Evolutionary conservation across 2,888 invertebrate species (phyloP).

Genomic region (Linnaemya vulpina): DNA sequence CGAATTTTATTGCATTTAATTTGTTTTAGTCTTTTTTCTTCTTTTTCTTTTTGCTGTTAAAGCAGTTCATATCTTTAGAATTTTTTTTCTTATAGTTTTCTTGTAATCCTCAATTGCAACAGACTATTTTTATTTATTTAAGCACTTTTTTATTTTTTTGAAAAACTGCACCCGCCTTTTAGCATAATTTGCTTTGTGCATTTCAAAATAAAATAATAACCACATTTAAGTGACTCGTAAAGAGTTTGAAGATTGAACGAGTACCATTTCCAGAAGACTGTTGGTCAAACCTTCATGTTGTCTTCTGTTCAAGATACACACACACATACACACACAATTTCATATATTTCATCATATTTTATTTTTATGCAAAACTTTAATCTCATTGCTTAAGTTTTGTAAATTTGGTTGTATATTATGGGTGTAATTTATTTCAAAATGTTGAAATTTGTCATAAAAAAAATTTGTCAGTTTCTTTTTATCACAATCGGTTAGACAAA

Average conservation of each 20-base stretch:
- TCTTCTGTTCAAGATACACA: constrained; percentile 39
- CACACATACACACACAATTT: too few relatives aligned
- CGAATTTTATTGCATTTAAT: constrained; percentile 68
- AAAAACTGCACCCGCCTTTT: constrained; percentile 68
- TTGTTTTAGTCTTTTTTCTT: constrained; percentile 48
- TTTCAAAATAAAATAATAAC: constrained; percentile 39
- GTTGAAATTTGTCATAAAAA: constrained; percentile 57
- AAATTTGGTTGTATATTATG: constrained; percentile 22
- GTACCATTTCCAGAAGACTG: constrained; percentile 24
- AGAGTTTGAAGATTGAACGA: constrained; percentile 46
- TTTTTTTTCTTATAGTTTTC: constrained; percentile 19
- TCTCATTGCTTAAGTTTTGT: background rate
- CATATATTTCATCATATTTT: constrained; percentile 34
- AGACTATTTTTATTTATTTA: constrained; percentile 20
- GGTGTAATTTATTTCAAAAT: constrained; percentile 57
- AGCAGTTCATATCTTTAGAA: constrained; percentile 26
- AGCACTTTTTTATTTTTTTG: constrained; percentile 20
- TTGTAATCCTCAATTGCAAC: constrained; percentile 20
- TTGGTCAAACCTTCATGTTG: constrained; percentile 49
- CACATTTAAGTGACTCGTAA: constrained; percentile 26
- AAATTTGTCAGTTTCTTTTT: constrained; percentile 54
- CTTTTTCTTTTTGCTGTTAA: too few relatives aligned
- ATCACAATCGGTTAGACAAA: constrained; percentile 28
- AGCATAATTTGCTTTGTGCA: constrained; percentile 37
- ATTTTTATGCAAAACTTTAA: constrained; percentile 33